Evolutionary conservation across 2,888 invertebrate genomes (phyloP).

Genomic region (Spodoptera picta): DNA sequence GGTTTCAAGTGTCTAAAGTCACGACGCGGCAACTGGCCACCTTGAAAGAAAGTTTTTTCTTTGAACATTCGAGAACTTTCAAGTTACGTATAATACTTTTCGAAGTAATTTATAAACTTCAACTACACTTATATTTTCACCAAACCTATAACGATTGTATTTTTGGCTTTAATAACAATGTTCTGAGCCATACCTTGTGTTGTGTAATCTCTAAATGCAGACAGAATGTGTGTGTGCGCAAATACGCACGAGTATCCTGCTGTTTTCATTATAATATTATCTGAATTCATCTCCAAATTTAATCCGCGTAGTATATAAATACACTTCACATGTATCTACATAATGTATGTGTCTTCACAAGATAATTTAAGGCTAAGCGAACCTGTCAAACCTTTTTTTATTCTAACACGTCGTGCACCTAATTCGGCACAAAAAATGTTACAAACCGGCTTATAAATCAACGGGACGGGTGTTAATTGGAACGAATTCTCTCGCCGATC

Average conservation of each 20-base stretch:
- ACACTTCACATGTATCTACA: conserved; percentile 12
- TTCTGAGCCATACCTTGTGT: conserved; percentile 21
- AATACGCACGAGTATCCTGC: conserved; percentile 27
- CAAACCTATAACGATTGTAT: conserved; percentile 12
- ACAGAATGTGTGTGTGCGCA: conserved; percentile 30
- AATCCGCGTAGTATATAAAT: conserved; percentile 10
- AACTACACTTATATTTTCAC: conserved; percentile 17
- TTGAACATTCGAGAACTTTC: conserved; percentile 17
- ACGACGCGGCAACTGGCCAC: conserved; percentile 1
- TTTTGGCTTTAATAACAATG: conserved; percentile 38
- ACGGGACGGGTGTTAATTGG: conserved; percentile 84
- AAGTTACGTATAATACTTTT: conserved; percentile 10
- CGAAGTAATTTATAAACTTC: not conserved
- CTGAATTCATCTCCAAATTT: conserved; percentile 22
- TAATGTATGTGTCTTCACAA: conserved; percentile 31
- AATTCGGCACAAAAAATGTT: conserved; percentile 79
- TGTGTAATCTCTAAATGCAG: conserved; percentile 36
- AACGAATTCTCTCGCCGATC: conserved; percentile 73
- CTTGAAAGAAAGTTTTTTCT: conserved; percentile 14
- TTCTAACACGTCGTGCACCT: conserved; percentile 75
- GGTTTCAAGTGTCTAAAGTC: conserved; percentile 27
- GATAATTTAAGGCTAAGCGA: conserved; percentile 53
- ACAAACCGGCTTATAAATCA: conserved; percentile 81
- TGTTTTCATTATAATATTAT: conserved; percentile 35
- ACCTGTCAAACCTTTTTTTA: conserved; percentile 64